Base-by-base conservation (phyloP, 2,888 invertebrate species). In the Balanococcus diminutus region DNA sequence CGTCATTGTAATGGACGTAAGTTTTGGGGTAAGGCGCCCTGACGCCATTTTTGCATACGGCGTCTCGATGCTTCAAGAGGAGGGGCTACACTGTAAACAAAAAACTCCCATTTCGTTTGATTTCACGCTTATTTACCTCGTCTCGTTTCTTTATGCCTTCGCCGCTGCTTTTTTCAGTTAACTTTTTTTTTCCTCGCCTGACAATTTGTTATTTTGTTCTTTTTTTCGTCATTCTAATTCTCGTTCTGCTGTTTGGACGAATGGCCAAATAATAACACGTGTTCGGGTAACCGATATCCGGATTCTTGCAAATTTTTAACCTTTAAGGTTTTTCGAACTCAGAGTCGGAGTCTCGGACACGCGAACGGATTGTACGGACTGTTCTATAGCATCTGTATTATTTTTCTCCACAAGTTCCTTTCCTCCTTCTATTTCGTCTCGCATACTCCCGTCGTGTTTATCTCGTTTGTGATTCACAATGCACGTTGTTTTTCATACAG, bases 91-190 rank as follows among this genome's bases (percentile, higher is more conserved):
- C 32, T 36, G 39, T 22, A 67, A 84, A 84, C 36, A 84, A 61
- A 61, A 84, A 84, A 61, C 84, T 84, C 61, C 84, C 84, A 84
- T 84, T 84, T 67, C 84, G 84, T 84, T 67, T 84, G 84, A 84
- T 84, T 84, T 84, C 61, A 84, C 84, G 84, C 84, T 84, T 84
- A 61, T 72, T 84, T 84, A 84, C 61, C 16, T 84, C 61, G 51
- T 84, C 16, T 84, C 61, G 51, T 84, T 61, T 84, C 84, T 84
- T 84, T 39, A 31, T 31, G 67, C 16, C 22, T n/a, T 82, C 51
- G 25, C n/a, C 16, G 31, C 32, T 82, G 32, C 61, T 82, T 51
- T 56, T 22, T 56, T 56, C 56, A 22, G 22, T 56, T 46, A 61
- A 31, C n/a, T 72, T 84, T 36, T n/a, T 32, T 56, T 31, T 39